Conservation (phyloP, 2,888 invertebrate genomes). For the Drosophila fulvimacula region DNA sequence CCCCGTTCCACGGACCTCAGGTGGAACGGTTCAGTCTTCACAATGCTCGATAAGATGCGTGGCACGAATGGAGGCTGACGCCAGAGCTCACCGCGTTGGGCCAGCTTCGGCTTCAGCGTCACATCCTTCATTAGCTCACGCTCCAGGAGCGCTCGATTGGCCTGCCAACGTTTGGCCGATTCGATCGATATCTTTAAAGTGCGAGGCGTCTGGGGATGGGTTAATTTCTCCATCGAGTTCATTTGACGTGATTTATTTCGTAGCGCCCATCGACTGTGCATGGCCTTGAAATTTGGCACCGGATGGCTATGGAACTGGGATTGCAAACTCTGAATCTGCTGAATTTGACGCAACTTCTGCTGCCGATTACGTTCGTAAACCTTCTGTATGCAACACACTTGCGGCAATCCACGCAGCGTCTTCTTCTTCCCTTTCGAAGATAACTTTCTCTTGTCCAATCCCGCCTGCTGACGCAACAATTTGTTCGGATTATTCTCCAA, state of each 20-base stretch:
- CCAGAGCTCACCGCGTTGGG: conserved; percentile 17
- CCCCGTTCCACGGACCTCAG: conserved; percentile 43
- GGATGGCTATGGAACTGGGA: conserved; percentile 42
- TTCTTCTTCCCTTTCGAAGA: accelerated
- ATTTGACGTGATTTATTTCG: conserved; percentile 19
- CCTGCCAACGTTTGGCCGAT: conserved; percentile 18
- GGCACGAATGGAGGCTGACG: conserved; percentile 56
- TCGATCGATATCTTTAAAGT: conserved; percentile 46
- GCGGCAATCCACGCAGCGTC: conserved; percentile 15
- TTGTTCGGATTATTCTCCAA: conserved; percentile 32
- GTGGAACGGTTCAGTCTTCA: conserved; percentile 49
- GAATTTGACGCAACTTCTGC: not conserved
- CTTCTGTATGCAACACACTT: conserved; percentile 16
- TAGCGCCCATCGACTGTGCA: conserved; percentile 38
- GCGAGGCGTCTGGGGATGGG: conserved; percentile 47
- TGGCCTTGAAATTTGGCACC: conserved; percentile 48
- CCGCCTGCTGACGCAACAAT: conserved; percentile 56
- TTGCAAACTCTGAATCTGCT: not conserved
- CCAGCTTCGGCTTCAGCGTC: not conserved
- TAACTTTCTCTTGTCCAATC: conserved; percentile 28
- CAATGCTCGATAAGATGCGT: conserved; percentile 24
- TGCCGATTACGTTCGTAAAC: conserved; percentile 34
- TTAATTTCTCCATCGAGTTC: conserved; percentile 27
- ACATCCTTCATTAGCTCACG: not conserved
- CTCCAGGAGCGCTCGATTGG: not conserved